Conservation (phyloP, 2,888 invertebrate genomes). For the Pachydiplax longipennis region DNA sequence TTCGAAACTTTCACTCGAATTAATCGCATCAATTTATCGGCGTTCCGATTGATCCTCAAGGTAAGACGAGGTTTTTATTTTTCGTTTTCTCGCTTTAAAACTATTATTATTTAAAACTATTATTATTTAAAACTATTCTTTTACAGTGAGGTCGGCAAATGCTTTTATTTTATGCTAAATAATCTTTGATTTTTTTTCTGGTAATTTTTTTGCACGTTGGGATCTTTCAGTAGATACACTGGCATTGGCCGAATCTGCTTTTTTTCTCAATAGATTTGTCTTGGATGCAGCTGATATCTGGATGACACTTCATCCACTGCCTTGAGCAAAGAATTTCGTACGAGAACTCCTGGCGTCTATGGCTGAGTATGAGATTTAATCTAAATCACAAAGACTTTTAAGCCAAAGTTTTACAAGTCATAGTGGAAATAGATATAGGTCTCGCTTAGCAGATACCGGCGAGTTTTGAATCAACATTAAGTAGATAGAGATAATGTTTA, state of each 20-base stretch:
- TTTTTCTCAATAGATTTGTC: not conserved
- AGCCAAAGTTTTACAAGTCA: not conserved
- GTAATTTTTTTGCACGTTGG: not conserved
- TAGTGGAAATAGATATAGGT: slow-evolving; percentile 13
- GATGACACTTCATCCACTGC: slow-evolving; percentile 1
- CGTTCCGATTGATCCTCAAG: not conserved
- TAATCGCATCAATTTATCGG: not conserved
- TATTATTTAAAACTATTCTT: too few relatives aligned
- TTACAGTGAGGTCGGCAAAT: not conserved
- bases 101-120: not conserved
- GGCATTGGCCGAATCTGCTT: not conserved
- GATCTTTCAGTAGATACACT: not conserved
- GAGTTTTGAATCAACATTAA: not conserved
- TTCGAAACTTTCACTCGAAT: too few relatives aligned
- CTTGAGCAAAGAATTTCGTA: slow-evolving; percentile 7
- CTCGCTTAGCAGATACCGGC: not conserved
- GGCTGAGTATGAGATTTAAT: slow-evolving; percentile 5
- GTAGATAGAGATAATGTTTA: slow-evolving; percentile 4
- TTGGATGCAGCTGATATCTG: slow-evolving; percentile 21
- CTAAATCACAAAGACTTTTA: not conserved
- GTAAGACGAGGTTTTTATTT: not conserved
- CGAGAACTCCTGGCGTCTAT: not conserved
- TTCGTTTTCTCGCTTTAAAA: not conserved
- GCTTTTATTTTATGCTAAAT: not conserved
- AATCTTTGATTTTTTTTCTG: not conserved